Conservation (phyloP, 1,140 invertebrate genomes). For the Telenomus remus region DNA sequence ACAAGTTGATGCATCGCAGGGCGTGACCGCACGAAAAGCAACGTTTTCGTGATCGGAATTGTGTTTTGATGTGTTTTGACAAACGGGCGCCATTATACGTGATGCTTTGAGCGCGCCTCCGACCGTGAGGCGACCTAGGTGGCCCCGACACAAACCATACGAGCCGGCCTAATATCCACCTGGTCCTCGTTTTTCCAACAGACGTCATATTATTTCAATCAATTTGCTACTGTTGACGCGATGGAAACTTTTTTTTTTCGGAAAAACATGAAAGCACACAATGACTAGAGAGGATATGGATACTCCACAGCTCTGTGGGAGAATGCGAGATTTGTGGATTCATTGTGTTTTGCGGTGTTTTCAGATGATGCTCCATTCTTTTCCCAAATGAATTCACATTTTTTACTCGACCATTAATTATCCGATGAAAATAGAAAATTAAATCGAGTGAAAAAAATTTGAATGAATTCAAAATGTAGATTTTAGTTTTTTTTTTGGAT, state of each 20-base stretch:
- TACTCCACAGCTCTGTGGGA: not conserved
- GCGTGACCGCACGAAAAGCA: slow-evolving; percentile 47
- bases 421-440: no score
- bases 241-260: slow-evolving; percentile 5
- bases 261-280: slow-evolving; percentile 6
- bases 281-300: not conserved
- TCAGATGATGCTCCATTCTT: not conserved
- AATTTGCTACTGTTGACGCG: slow-evolving; percentile 43
- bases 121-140: slow-evolving; percentile 66
- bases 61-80: slow-evolving; percentile 76
- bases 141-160: slow-evolving; percentile 54
- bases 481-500: no score
- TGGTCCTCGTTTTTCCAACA: slow-evolving; percentile 36
- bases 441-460: no score
- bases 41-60: slow-evolving; percentile 60
- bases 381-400: no score
- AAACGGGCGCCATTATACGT: slow-evolving; percentile 73
- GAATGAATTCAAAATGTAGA: no score
- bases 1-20: slow-evolving; percentile 54
- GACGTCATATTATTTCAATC: slow-evolving; percentile 47
- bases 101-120: slow-evolving; percentile 63
- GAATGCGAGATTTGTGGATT: not conserved
- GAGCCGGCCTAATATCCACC: slow-evolving; percentile 51
- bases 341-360: not conserved
- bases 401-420: no score